A percentile compares a stretch with the other conserved stretches of the same genome.
Evolutionary conservation across 1,140 invertebrate genomes (phyloP).

Genomic region (Dinoponera quadriceps): DNA sequence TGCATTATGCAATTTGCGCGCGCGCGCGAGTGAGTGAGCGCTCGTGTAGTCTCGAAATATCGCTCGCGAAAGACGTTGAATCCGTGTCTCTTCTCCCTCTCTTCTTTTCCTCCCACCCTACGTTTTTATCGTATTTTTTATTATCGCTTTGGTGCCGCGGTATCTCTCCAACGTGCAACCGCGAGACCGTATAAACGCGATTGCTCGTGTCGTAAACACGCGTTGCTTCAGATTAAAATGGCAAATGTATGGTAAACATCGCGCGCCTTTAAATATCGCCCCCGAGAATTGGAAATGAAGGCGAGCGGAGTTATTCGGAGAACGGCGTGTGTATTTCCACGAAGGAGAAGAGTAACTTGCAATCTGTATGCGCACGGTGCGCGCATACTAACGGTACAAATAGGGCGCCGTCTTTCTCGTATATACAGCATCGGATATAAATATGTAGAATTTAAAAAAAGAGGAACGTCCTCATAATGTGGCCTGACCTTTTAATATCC

Average conservation of each 20-base stretch:
- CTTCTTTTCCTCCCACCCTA: not conserved
- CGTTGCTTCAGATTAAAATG: slow-evolving; percentile 13
- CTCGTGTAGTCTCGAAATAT: slow-evolving; percentile 13
- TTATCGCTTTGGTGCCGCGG: not conserved
- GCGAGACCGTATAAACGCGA: not conserved
- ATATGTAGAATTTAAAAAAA: too few relatives aligned
- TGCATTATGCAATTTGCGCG: slow-evolving; percentile 58
- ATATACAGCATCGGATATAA: too few relatives aligned
- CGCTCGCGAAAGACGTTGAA: not conserved
- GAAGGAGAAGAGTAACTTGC: not conserved
- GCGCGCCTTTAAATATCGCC: not conserved
- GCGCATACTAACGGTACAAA: too few relatives aligned
- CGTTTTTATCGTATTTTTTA: slow-evolving; percentile 15
- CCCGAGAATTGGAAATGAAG: not conserved
- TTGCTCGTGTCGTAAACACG: not conserved
- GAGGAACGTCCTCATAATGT: too few relatives aligned
- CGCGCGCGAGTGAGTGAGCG: not conserved
- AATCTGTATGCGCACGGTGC: not conserved
- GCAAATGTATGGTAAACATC: not conserved
- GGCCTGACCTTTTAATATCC: too few relatives aligned
- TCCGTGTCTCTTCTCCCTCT: not conserved
- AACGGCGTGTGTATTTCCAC: not conserved
- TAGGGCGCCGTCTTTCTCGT: too few relatives aligned
- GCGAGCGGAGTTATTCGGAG: not conserved
- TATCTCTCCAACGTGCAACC: not conserved